Evolutionary conservation across 2,888 invertebrate genomes (phyloP), one percentile per base, ranked within the genome.

Genomic region (Acronicta leporina): DNA sequence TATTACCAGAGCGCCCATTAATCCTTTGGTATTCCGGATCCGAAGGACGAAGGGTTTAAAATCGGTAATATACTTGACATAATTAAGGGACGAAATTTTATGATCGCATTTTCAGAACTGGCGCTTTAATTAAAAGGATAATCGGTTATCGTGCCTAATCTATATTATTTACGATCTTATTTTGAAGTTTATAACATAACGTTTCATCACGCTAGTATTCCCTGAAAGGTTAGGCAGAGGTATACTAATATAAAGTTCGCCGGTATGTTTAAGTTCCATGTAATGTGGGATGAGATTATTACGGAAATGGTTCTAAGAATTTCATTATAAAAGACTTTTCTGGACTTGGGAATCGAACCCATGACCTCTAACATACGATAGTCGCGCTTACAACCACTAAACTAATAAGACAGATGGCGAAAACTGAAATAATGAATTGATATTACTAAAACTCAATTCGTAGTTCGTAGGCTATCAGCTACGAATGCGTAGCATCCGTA

Each of bases 1-100:
- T 50, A 66, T 74, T 50, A 35, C 62, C 53, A 42, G 40, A 71
- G 66, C 68, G 48, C 60, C 70, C 76, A 79, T 81, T 81, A 81
- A 81, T 82, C 79, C 77, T 70, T 75, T 73, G 69, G 78, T 79
- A 75, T 74, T 76, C 63, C 75, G 57, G 45, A 58, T 61, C 70
- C 70, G 55, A n/a, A 53, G 47, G 56, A 55, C 9, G 16, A 43
- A 50, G 46, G 61, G 54, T 45, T 44, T 57, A 30, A 63, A 54
- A 59, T 51, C 53, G 50, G 49, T 78, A 67, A 73, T 76, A 73
- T 67, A 78, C 76, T 73, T 67, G 58, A 62, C 61, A 65, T 76
- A 73, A 74, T 74, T 74, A 64, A 75, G 62, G 60, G 57, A 60
- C 64, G 52, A 44, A 72, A 71, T 68, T 73, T 73, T 72, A 64